Percentiles rank a stretch among this genome's conserved stretches.
These are phyloP conservation scores for Lepus timidus DNA, from an alignment of 2,113 vertebrate genomes.

Conservation along the genomic window DNA sequence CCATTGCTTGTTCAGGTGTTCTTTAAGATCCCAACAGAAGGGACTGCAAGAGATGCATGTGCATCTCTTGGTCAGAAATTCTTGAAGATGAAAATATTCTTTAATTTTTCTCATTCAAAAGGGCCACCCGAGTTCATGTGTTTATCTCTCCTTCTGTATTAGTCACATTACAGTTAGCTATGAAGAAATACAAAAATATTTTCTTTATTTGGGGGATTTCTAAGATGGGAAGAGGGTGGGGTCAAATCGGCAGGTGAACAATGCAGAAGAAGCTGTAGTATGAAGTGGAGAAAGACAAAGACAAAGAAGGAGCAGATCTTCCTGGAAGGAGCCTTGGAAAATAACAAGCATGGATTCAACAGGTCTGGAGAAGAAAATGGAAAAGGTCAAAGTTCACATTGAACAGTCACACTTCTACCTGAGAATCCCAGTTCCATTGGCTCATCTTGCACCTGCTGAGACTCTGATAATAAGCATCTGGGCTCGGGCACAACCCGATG, in stretches of 20 bases:
- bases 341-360: no score
- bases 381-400: neutral
- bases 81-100: neutral
- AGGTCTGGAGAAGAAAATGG: neutral
- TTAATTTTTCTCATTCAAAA: neutral
- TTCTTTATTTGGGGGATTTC: neutral
- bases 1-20: neutral
- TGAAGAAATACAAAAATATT: neutral
- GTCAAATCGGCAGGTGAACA: no score
- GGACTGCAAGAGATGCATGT: neutral
- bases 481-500: neutral
- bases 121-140: neutral
- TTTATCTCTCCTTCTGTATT: neutral
- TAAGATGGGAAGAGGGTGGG: neutral
- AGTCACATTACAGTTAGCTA: neutral
- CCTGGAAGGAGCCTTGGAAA: neutral
- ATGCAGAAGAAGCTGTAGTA: neutral
- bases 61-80: neutral
- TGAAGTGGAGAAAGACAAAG: neutral
- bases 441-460: neutral
- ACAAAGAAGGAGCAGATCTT: no score
- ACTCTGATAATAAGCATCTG: neutral
- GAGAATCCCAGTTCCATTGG: neutral
- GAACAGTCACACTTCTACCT: neutral
- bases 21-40: neutral